Evolutionary conservation across 2,113 vertebrate genomes (phyloP), one percentile per base, ranked within the genome.

Genomic region (Amia ocellicauda): DNA sequence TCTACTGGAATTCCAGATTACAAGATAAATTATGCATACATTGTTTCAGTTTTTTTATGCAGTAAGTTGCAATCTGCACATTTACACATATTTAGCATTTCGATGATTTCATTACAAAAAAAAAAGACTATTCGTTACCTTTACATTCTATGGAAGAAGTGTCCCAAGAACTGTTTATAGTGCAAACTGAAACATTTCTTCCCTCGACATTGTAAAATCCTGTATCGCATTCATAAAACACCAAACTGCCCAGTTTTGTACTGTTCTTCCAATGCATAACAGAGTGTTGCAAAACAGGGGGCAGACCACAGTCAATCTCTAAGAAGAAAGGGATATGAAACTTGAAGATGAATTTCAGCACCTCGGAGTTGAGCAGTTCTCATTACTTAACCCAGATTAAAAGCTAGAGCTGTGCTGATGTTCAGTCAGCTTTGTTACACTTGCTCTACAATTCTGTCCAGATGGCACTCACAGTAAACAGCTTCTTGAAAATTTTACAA

Each of bases 231-330:
- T 29, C 62, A 70, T 89, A 90, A 56, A 70, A 73, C 22, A 69
- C 74, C 47, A 67, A 74, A 62, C 85, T 81, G 31, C 70, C 3
- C 0, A 85, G 58, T 36, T 63, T 74, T 19, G 74, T 83, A 13
- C 70, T 65, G 54, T 75, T 74, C 67, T 85, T 59, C 86, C 86
- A 86, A 28, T 80, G 58, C 19, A 78, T 66, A 28, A 70, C 28
- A 0, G 85, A 51, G 36, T 87, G 78, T 41, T 79, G 78, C 63
- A 86, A 47, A 29, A 23, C 17, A 1, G 62, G 59, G 61, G 87
- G 83, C 63, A 74, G 78, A 58, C 90, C 87, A 78, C 87, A 88
- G 51, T 85, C 63, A 70, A 86, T 75, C 79, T 83, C 88, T 88
- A 17, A 64, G 66, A 16, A 64, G 14, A 74, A 4, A 66, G 73